Base-by-base conservation (phyloP, 1,140 invertebrate genomes). In the Drosophila kikkawai region DNA sequence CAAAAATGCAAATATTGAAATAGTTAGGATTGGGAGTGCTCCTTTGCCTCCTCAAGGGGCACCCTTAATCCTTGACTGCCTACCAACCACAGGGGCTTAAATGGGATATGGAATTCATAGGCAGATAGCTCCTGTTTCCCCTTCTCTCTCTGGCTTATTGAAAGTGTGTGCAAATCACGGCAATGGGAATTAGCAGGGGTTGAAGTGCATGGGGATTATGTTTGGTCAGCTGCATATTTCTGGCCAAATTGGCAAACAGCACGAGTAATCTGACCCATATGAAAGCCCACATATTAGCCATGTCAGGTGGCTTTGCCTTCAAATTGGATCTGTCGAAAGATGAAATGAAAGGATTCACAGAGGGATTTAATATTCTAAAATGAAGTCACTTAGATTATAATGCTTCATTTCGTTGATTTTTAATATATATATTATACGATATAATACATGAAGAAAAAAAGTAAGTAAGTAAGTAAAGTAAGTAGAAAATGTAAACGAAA, bases 131-230 rank as follows among this genome's bases (percentile, higher is more conserved):
- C 29, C 45, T 39, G 19, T 3, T 22, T 22, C 12, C n/a, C 7
- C 7, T 19, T 17, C 22, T n/a, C 60, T 60, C 36, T 55, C 26
- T 47, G 63, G 65, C 74, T 53, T 58, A 64, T 78, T 64, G 70
- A 61, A 64, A 53, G 73, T 59, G 53, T 79, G 69, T 70, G 65
- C 75, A 70, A 78, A 78, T 77, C 74, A 77, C 57, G 56, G 60
- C 58, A 36, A 13, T 34, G 44, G 51, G 59, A 51, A 50, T 76
- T 26, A 39, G 37, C 26, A 34, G 45, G 26, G 45, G 36, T 13
- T 19, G 5, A 55, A 45, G 47, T 64, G 39, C 32, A 37, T 9
- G 68, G 29, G 57, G 36, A 48, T 60, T 47, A 68, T 22, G 60
- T 76, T 48, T 77, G 48, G 57, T 42, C 50, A 77, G 63, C 47